Evolutionary conservation across 2,113 vertebrate genomes (phyloP), one percentile per base, ranked within the genome.

Genomic region (Nesospiza acunhae): DNA sequence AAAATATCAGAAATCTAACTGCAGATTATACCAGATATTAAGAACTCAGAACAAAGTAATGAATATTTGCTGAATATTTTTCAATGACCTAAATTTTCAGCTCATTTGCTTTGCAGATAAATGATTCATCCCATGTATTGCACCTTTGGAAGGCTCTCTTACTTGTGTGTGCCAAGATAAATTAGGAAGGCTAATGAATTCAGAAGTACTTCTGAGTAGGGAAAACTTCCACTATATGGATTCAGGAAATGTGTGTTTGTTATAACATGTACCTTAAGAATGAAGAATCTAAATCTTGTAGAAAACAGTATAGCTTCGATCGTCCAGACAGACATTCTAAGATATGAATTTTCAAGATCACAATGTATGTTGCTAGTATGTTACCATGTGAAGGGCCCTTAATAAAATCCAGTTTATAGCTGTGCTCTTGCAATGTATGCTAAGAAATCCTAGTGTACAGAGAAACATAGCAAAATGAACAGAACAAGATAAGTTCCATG

Each of bases 81-180:
- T 67, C 81, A 20, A 74, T 94, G 67, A 86, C 88, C 50, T 89
- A 67, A 74, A 86, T 92, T 92, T 62, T 80, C 67, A 86, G 42
- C 31, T 80, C 68, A 88, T 90, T 93, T 93, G n/a, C 72, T 81
- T 88, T 92, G 52, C 86, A 89, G 44, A 78, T 92, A 93, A 93
- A 92, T 89, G 76, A 93, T 93, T 95, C 60, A 93, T 90, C 30
- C 31, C 30, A 15, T 49, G 28, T 27, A 90, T 70, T 78, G 30
- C 27, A 84, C 42, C 39, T 92, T 70, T 87, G 42, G 50, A 96
- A 93, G 23, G 7, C 11, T 84, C 15, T 37, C 42, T 87, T 93
- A 70, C 50, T 88, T 70, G 31, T 52, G 9, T 22, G 41, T 76
- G 85, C n/a, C n/a, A 86, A 66, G 60, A 49, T 67, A 66, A 86